Base-by-base conservation (phyloP, 2,113 vertebrate genomes). In the Cariama cristata region DNA sequence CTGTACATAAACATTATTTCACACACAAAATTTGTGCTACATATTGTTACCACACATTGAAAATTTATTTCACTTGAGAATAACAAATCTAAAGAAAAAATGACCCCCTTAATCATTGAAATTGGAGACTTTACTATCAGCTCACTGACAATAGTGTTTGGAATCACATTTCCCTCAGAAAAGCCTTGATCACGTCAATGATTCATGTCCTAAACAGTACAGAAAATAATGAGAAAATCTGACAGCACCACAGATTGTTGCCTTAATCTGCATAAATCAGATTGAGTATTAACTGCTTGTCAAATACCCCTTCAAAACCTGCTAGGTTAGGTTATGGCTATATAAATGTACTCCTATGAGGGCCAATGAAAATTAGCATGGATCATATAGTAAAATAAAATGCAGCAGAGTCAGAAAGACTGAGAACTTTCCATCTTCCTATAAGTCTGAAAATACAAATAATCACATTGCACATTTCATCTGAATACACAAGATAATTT, bases 201-300 rank as follows among this genome's bases (percentile, higher is more conserved):
- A 86, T 55, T 79, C 8, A 6, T 72, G 22, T 94, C 42, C 33
- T 82, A 73, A 95, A 75, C 8, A 60, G 19, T 32, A 58, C 10
- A 58, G 64, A 60, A 90, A 86, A 86, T 79, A 90, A 92, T 60
- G 16, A 86, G 53, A 69, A 86, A 88, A 80, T 38, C 53, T 90
- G 63, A 76, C 67, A 83, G 42, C 42, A 73, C 11, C 66, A 68
- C 53, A 53, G 23, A 64, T 38, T 85, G 23, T 45, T 90, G 58
- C 62, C 90, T 73, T 88, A 88, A 75, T 88, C 62, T 96, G 27
- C 71, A 88, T 92, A 86, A 92, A 92, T 93, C 71, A 72, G 30
- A 33, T 5, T 68, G 33, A 86, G 9, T 50, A 67, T 79, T 88
- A 95, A 60, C n/a, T 56, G 24, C 24, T 72, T 42, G 49, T 66